phyloP scores from a whole-genome alignment of 2,797 vertebrate genomes.

The Pipistrellus nathusii region DNA sequence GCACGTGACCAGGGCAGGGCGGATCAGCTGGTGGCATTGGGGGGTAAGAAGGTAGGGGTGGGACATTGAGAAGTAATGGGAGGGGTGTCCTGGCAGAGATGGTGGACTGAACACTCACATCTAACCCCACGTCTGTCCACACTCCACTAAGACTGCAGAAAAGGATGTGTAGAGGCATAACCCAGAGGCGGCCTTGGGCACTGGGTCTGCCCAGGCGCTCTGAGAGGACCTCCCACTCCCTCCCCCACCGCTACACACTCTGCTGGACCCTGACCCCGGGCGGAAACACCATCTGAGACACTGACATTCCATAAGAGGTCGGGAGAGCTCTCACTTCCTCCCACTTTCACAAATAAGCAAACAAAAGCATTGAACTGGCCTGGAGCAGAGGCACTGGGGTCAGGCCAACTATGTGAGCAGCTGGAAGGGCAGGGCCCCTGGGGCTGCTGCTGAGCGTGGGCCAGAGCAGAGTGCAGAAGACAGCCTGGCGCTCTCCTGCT shows the following conservation, averaged over 20 bases:
- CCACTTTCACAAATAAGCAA: neutral
- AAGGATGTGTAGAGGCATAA: neutral
- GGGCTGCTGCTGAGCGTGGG: neutral
- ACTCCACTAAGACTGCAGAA: neutral
- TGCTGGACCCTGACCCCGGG: neutral
- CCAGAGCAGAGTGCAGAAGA: neutral
- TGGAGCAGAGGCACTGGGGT: neutral
- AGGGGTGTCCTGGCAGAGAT: neutral
- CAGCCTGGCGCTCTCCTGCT: neutral
- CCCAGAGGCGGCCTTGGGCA: neutral
- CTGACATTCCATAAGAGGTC: neutral
- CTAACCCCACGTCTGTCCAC: too few species aligned
- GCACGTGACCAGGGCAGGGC: too few species aligned
- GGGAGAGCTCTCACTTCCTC: neutral
- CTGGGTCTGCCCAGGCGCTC: neutral
- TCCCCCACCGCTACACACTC: neutral
- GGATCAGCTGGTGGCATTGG: too few species aligned
- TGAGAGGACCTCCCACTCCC: too few species aligned
- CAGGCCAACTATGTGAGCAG: neutral
- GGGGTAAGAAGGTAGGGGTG: neutral
- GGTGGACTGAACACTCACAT: neutral
- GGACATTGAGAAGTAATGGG: neutral
- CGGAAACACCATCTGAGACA: neutral
- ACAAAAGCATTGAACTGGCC: neutral
- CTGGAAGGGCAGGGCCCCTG: neutral